phyloP scores from a whole-genome alignment of 2,797 vertebrate species.

The Rhinoraja longicauda region DNA sequence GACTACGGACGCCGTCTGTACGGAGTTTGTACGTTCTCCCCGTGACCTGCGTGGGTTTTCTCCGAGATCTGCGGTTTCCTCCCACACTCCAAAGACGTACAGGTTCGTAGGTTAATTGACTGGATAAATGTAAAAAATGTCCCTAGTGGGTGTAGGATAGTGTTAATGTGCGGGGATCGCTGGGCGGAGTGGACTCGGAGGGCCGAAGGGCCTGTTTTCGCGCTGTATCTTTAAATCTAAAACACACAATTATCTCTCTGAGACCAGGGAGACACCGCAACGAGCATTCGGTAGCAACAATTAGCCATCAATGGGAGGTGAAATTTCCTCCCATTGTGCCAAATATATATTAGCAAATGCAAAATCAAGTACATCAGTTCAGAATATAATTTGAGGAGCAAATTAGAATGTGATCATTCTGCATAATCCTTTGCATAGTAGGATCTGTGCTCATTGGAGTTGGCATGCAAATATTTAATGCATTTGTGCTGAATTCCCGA shows the following conservation, averaged over 20 bases:
- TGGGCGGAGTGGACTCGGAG: no score
- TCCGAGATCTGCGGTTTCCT: no score
- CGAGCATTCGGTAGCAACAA: not conserved
- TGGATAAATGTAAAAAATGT: no score
- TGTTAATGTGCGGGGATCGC: no score
- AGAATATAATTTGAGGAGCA: not conserved
- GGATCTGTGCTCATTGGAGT: not conserved
- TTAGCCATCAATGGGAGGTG: not conserved
- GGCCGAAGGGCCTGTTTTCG: no score
- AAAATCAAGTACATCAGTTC: not conserved
- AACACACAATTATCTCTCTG: not conserved
- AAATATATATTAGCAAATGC: not conserved
- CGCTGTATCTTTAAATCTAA: no score
- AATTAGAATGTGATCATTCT: not conserved
- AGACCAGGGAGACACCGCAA: not conserved
- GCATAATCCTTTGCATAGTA: not conserved
- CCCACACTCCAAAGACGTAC: no score
- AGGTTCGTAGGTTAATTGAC: no score
- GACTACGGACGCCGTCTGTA: no score
- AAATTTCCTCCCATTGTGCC: not conserved
- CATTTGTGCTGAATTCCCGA: not conserved
- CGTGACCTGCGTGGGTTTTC: no score
- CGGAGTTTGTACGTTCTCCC: no score
- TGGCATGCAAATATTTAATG: not conserved
- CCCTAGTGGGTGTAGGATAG: no score